These are phyloP conservation scores for Benthosema pterotum DNA, from an alignment of 2,797 vertebrate genomes.

Conservation along the genomic window DNA sequence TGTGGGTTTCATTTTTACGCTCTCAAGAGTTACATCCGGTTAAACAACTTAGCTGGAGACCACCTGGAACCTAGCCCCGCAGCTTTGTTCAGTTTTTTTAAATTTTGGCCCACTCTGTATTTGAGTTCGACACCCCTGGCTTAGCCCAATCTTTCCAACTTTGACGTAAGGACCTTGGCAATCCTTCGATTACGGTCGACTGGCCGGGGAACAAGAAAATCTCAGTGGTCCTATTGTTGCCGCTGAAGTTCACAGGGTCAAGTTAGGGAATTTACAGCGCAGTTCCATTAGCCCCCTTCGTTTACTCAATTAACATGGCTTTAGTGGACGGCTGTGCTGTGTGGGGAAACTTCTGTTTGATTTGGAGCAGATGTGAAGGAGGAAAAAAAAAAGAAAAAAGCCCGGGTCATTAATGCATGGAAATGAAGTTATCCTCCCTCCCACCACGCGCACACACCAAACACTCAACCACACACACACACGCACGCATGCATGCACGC, in stretches of 20 bases:
- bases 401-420: slow-evolving; percentile 17
- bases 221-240: slow-evolving; percentile 13
- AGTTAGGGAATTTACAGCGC: slow-evolving; percentile 11
- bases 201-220: not conserved
- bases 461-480: not conserved
- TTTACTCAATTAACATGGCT: slow-evolving; percentile 40
- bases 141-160: not conserved
- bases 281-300: slow-evolving; percentile 31
- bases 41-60: too few species aligned
- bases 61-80: too few species aligned
- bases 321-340: slow-evolving; percentile 27
- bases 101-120: too few species aligned
- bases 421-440: slow-evolving; percentile 16
- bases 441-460: not conserved
- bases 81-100: too few species aligned
- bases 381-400: too few species aligned
- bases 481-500: too few species aligned
- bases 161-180: not conserved
- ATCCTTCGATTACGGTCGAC: not conserved
- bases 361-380: slow-evolving; percentile 19
- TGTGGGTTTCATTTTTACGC: too few species aligned
- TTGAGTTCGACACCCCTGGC: too few species aligned
- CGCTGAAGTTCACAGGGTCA: slow-evolving; percentile 32
- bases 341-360: slow-evolving; percentile 7
- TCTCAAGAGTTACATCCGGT: too few species aligned